Percentiles rank a stretch among this genome's conserved stretches.
Conservation (phyloP, 2,888 invertebrate genomes). For the Tipula lateralis region DNA sequence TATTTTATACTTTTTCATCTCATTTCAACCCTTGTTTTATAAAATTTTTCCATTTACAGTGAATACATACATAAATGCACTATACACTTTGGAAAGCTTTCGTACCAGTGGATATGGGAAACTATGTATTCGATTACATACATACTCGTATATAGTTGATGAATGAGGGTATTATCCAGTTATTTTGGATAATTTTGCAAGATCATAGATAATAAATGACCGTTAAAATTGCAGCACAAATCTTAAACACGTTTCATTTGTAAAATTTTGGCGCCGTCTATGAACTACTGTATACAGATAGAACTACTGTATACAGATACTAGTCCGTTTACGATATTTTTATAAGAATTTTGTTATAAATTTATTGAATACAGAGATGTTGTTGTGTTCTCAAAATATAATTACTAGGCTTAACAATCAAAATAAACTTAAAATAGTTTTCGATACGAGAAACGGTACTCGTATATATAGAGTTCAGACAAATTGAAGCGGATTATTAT, state of each 20-base stretch:
- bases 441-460: not conserved
- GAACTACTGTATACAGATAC: not conserved
- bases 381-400: not conserved
- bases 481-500: not conserved
- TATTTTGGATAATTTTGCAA: not conserved
- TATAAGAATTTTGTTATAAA: not conserved
- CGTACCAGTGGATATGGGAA: not conserved
- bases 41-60: not conserved
- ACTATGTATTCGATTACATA: not conserved
- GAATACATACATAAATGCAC: not conserved
- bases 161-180: not conserved
- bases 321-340: not conserved
- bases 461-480: not conserved
- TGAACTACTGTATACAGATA: not conserved
- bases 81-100: not conserved
- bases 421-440: conserved; percentile 20
- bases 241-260: not conserved
- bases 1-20: not conserved
- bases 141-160: too few species aligned
- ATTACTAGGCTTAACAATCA: not conserved
- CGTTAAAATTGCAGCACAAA: not conserved
- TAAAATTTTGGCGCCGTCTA: not conserved
- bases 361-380: too few species aligned
- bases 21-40: not conserved
- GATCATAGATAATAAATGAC: not conserved